phyloP scores from a whole-genome alignment of 2,888 invertebrate genomes.

The Amblyjoppa fuscipennis region DNA sequence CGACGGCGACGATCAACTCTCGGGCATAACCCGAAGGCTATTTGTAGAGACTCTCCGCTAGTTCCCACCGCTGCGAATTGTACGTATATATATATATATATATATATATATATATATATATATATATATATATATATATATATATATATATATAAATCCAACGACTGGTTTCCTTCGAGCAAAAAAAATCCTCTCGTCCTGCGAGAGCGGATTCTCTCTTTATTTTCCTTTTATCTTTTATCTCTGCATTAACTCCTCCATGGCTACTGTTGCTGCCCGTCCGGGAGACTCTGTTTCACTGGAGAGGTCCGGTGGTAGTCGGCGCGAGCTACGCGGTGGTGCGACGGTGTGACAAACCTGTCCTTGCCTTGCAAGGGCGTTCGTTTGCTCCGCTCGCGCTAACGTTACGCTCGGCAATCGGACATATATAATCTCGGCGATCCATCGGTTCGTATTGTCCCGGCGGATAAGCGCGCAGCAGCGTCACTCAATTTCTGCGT shows the following conservation, averaged over 20 bases:
- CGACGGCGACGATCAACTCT: constrained; percentile 29
- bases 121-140: neutral
- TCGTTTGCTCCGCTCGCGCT: constrained; percentile 56
- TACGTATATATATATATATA: constrained; percentile 22
- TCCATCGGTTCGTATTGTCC: constrained; percentile 23
- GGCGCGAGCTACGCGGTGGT: constrained; percentile 10
- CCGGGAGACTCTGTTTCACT: neutral
- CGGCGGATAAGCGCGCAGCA: neutral
- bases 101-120: constrained; percentile 6
- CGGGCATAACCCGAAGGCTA: constrained; percentile 78
- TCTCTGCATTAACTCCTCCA: constrained; percentile 33
- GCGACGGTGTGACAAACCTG: constrained; percentile 63
- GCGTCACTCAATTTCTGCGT: neutral
- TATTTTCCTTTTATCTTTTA: constrained; percentile 27
- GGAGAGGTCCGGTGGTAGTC: neutral
- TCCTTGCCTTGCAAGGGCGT: constrained; percentile 69
- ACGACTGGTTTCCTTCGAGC: constrained; percentile 64
- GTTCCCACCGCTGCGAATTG: constrained; percentile 75
- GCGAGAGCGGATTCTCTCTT: constrained; percentile 16
- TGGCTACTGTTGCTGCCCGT: constrained; percentile 48
- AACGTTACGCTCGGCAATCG: constrained; percentile 9
- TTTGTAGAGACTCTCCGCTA: constrained; percentile 80
- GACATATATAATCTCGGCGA: constrained; percentile 20
- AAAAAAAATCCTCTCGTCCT: constrained; percentile 57
- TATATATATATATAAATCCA: constrained; percentile 38